Evolutionary conservation across 64 coral and sea anemone genomes (phyloP).

Genomic region (Trachythela sp.): DNA sequence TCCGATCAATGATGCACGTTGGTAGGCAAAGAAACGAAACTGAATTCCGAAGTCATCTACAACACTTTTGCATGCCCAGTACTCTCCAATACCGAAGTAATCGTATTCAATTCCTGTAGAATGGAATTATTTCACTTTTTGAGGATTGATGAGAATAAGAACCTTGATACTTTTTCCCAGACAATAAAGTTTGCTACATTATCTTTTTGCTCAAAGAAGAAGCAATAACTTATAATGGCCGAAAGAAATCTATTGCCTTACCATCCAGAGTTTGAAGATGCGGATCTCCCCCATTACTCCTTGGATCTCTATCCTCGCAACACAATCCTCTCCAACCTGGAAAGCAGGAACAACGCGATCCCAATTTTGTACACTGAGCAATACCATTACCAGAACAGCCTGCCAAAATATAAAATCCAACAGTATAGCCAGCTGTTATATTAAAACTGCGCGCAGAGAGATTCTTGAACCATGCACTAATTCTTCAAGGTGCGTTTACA

Average conservation of each 20-base stretch:
- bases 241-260: background rate
- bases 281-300: slow-evolving; percentile 49
- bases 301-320: slow-evolving; percentile 34
- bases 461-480: too few species aligned
- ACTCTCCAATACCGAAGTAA: slow-evolving; percentile 73
- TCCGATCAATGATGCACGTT: slow-evolving; percentile 57
- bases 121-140: too few species aligned
- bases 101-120: slow-evolving; percentile 55
- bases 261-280: slow-evolving; percentile 65
- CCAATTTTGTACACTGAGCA: background rate
- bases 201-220: too few species aligned
- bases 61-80: slow-evolving; percentile 58
- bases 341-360: slow-evolving; percentile 27
- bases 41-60: slow-evolving; percentile 64
- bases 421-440: too few species aligned
- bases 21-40: slow-evolving; percentile 59
- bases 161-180: too few species aligned
- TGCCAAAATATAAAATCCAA: slow-evolving; percentile 27
- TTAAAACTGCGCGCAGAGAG: too few species aligned
- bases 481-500: too few species aligned
- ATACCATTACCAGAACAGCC: slow-evolving; percentile 45
- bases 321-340: slow-evolving; percentile 45
- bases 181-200: too few species aligned
- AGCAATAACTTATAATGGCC: too few species aligned
- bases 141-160: too few species aligned